Base-by-base conservation (phyloP, 2,797 vertebrate species). In the Hoplostethus mediterraneus region DNA sequence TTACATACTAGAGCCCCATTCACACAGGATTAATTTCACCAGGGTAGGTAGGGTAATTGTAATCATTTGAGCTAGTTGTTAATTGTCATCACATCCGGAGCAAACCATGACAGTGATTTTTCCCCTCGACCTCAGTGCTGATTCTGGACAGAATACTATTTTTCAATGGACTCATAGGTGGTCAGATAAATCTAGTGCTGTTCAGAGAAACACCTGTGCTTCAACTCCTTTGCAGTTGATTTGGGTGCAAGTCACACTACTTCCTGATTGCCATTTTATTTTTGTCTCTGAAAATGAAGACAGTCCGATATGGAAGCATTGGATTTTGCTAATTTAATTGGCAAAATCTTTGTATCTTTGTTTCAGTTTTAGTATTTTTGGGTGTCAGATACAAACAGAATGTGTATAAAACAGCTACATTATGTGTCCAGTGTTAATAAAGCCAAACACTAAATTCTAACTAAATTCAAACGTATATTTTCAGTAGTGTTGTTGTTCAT, bases 251-350 rank as follows among this genome's bases (percentile, higher is more conserved):
- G 6, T 57, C 12, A 30, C 36, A 30, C 57, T 25, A 17, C 6
- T 31, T 49, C 11, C 53, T 49, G 3, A 47, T 10, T 53, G 28
- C 25, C 5, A 47, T 44, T 1, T 52, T 0, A 31, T 53, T 48
- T 40, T 17, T 13, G n/a, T 36, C 28, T 51, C 25, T 16, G 57
- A 2, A 73, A 58, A 60, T 8, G 17, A 64, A 60, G 36, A 40
- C 16, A 6, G 67, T 14, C 54, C 8, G 45, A 53, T 5, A 51
- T 13, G 5, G 10, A 70, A 14, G 11, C 12, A 2, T 25, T 51
- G 38, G 38, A 6, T 40, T 40, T 40, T 40, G 38, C 9, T 8
- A 7, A 40, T 40, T 40, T 51, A 51, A 21, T 6, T 8, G 17
- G 6, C 49, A 51, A 25, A 14, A 51, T 17, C 21, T 21, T 21